Base-by-base conservation (phyloP, 2,888 invertebrate species). In the Listrodromus nycthemerus region DNA sequence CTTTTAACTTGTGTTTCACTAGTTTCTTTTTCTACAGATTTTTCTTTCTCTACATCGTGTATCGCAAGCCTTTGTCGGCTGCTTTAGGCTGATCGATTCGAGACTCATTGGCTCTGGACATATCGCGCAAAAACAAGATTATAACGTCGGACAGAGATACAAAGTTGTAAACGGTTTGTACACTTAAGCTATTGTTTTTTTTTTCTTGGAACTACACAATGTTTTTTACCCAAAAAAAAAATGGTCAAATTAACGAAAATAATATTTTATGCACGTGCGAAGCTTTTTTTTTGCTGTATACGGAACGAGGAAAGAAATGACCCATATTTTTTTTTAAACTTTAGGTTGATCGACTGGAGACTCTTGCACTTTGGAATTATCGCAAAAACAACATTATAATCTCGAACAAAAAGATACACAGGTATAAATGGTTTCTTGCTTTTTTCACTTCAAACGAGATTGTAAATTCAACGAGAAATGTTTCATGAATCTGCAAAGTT, bases 1-100 rank as follows among this genome's bases (percentile, higher is more conserved):
- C 70, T 77, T 48, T 67, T 65, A 77, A 77, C 67, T 73, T 73
- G 55, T 52, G 48, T 37, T 65, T 61, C 24, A 7, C 16, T 70
- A 2, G 52, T 52, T 37, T 52, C 13, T 65, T 21, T 76, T 41
- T 7, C 3, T 41, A 13, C 41, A 24, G 55, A 6, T 10, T 66
- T 55, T 21, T 70, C 50, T 45, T 58, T 52, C 37, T 21, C 33
- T 63, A 7, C 10, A 27, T 50, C 37, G 27, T 30, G 19, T 16
- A 66, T n/a, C 3, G 63, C 48, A 19, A 37, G 33, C 50, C 52
- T 75, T 75, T 65, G 65, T 21, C 41, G 21, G 65, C 33, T 48
- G 66, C 66, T 41, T 55, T 10, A 55, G 24, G 13, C 24, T 50
- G 55, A 61, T 58, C 77, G 70, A 58, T 78, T 37, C 41, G 21